Base-by-base conservation (phyloP, 2,797 vertebrate genomes). In the Periparus ater region DNA sequence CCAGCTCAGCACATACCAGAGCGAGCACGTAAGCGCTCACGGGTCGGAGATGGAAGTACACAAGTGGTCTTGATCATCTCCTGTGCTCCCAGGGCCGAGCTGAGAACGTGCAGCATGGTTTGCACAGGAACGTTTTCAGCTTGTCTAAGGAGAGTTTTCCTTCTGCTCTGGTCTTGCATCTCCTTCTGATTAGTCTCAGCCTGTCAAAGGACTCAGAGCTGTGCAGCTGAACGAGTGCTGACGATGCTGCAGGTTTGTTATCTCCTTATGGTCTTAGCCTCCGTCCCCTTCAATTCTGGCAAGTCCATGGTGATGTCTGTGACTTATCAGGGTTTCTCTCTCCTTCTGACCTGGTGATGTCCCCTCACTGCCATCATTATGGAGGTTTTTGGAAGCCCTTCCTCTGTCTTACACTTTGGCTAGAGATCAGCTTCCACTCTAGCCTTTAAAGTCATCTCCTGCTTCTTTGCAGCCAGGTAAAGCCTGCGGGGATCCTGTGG, bases 1-100 rank as follows among this genome's bases (percentile, higher is more conserved):
- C 58, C 83, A 66, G 27, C 81, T 86, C 93, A 91, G 92, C 92
- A 92, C 88, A 96, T 95, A 89, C 93, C 95, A 85, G 44, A 91
- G 82, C 0, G 2, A 13, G 42, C 75, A 8, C 16, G 65, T 96
- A 75, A 92, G 72, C 0, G 3, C 88, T 85, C 55, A 5, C 40
- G 53, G 44, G 76, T 78, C 0, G 0, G 65, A 73, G 67, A 63
- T 34, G 29, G 38, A 65, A 63, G 58, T 25, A 27, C 4, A 4
- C 30, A 16, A 92, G 50, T 19, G 78, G 32, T 95, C 89, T 68
- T 61, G 66, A 84, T 96, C 87, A 71, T 79, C 57, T 66, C 73
- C 42, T 0, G 3, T 23, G 18, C 4, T 55, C 12, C 60, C 10
- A 44, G 77, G 58, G 42, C 72, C 5, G 14, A 77, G 34, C 53